Percentiles rank a stretch among this genome's conserved stretches.
These are phyloP conservation scores for Tupaia tana DNA, from an alignment of 2,113 vertebrate species.

Conservation along the genomic window DNA sequence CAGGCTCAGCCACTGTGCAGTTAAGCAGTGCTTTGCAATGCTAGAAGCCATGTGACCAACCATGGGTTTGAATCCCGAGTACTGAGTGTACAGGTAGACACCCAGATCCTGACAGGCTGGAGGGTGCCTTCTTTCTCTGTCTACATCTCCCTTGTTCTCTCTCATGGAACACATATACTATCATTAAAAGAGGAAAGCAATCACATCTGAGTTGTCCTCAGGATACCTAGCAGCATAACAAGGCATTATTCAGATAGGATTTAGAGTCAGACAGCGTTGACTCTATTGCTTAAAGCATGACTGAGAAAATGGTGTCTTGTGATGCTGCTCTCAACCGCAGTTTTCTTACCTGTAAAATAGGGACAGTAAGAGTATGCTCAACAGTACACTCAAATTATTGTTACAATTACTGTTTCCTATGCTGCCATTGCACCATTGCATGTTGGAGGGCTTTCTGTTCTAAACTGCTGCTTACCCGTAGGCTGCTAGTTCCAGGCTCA, in stretches of 20 bases:
- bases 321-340: not conserved
- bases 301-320: not conserved
- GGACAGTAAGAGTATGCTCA: not conserved
- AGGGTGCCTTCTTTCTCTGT: too few relatives aligned
- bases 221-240: not conserved
- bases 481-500: not conserved
- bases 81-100: too few relatives aligned
- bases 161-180: too few relatives aligned
- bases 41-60: too few relatives aligned
- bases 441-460: not conserved
- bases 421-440: not conserved
- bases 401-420: not conserved
- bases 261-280: not conserved
- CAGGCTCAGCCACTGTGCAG: too few relatives aligned
- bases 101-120: too few relatives aligned
- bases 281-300: not conserved
- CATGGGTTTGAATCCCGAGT: too few relatives aligned
- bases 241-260: not conserved
- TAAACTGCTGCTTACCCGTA: not conserved
- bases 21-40: too few relatives aligned
- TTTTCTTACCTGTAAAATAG: not conserved
- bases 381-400: not conserved
- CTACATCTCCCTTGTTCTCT: too few relatives aligned
- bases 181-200: too few relatives aligned
- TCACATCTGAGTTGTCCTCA: not conserved